Base-by-base conservation (phyloP, 2,113 vertebrate species). In the Pyxicephalus adspersus region DNA sequence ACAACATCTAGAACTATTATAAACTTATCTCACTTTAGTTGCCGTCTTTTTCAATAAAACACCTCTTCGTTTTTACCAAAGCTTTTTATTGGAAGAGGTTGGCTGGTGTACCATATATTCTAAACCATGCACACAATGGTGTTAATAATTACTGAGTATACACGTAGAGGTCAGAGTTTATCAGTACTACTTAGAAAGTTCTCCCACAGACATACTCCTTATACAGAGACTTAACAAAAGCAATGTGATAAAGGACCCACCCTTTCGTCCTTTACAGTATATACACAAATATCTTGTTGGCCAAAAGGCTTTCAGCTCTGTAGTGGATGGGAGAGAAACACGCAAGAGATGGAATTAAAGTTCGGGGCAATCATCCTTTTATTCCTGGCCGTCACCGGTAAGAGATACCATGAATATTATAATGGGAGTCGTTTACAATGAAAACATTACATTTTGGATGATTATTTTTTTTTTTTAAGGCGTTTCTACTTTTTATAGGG, bases 121-220 rank as follows among this genome's bases (percentile, higher is more conserved):
- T 6, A 19, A 55, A 23, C 54, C 38, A 4, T 20, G 17, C 18
- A 23, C 25, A 22, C 6, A 65, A 31, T 66, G 19, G 55, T 78
- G 76, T 67, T 67, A 68, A 55, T 66, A 67, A 78, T 78, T 78
- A 52, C 17, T 78, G 1, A 58, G 28, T 64, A 57, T 58, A 67
- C 76, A 78, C 28, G 20, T 29, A 67, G n/a, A 57, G 38, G 76
- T 78, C 51, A 38, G 76, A 68, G 76, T 17, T 67, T 78, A 78
- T 78, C 76, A 45, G 29, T n/a, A 22, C 22, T 67, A 22, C 51
- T 38, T 57, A 57, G 50, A 67, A 67, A 26, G 29, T 38, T 45
- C 64, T 34, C 5, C 28, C 52, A 45, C 22, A 60, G 26, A 57
- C 29, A 57, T 67, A 66, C 25, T 34, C 26, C 26, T 34, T 67